A percentile compares a stretch with the other conserved stretches of the same genome.
These are phyloP conservation scores for Dolichoris vasculosae DNA, from an alignment of 1,140 invertebrate genomes.

Conservation along the genomic window DNA sequence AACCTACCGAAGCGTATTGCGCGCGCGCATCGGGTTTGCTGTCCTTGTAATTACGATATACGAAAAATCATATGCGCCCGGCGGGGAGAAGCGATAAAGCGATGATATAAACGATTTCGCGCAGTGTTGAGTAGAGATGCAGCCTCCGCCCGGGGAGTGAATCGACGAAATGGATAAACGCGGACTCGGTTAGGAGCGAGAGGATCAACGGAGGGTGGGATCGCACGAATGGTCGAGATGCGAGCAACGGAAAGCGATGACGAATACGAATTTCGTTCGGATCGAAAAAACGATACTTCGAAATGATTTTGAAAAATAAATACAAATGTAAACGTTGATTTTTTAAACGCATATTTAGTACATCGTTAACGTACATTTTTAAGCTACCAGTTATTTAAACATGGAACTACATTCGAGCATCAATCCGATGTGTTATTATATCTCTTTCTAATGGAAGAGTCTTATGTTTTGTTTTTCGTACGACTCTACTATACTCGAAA, in stretches of 20 bases:
- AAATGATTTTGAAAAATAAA: not conserved
- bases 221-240: not conserved
- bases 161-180: slow-evolving; percentile 27
- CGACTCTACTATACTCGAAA: too few relatives aligned
- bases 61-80: slow-evolving; percentile 6
- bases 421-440: too few relatives aligned
- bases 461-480: too few relatives aligned
- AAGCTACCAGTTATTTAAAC: too few relatives aligned
- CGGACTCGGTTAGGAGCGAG: not conserved
- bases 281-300: not conserved
- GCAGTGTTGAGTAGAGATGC: not conserved
- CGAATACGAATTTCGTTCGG: too few relatives aligned
- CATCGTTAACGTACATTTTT: too few relatives aligned
- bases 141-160: not conserved
- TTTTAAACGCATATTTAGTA: not conserved
- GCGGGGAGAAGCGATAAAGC: not conserved
- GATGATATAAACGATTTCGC: slow-evolving; percentile 37
- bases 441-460: too few relatives aligned
- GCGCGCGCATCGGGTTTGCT: not conserved
- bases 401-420: too few relatives aligned
- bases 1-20: not conserved
- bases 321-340: not conserved
- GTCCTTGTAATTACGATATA: slow-evolving; percentile 17
- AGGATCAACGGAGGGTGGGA: not conserved
- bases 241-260: too few relatives aligned